A percentile compares a stretch with the other conserved stretches of the same genome.
These are phyloP conservation scores for Trichogramma pretiosum DNA, from an alignment of 1,140 invertebrate genomes.

Conservation along the genomic window DNA sequence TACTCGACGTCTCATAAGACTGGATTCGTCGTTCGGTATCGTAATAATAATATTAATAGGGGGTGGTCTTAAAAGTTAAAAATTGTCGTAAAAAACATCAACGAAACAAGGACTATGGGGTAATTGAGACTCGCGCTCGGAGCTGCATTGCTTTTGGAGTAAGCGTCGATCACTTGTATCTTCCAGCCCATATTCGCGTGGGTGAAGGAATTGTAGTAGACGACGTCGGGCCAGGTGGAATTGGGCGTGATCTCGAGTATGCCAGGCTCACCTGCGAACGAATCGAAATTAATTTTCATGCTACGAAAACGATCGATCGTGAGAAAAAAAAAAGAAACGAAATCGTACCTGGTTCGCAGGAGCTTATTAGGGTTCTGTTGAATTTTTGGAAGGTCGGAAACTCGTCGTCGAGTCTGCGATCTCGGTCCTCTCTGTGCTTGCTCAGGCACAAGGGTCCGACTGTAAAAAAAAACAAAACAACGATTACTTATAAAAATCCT, in stretches of 20 bases:
- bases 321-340: neutral
- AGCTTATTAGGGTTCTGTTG: conserved; percentile 61
- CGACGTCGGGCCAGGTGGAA: conserved; percentile 80
- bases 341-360: conserved; percentile 55
- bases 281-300: conserved; percentile 12
- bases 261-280: conserved; percentile 52
- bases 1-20: too few species aligned
- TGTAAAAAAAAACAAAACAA: conserved; percentile 36
- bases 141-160: conserved; percentile 25
- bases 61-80: too few species aligned
- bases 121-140: neutral
- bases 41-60: too few species aligned
- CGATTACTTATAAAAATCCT: conserved; percentile 1
- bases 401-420: conserved; percentile 70
- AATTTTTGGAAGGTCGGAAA: conserved; percentile 74
- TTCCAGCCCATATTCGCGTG: conserved; percentile 87
- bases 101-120: conserved; percentile 5
- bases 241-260: conserved; percentile 77
- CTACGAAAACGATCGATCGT: neutral
- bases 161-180: conserved; percentile 74
- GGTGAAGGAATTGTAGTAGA: conserved; percentile 91
- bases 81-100: too few species aligned
- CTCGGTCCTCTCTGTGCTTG: conserved; percentile 54
- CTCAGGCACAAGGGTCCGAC: conserved; percentile 72
- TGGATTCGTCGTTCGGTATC: too few species aligned